Evolutionary conservation across 2,113 vertebrate species (phyloP), one percentile per base, ranked within the genome.

Genomic region (Lampris incognitus): DNA sequence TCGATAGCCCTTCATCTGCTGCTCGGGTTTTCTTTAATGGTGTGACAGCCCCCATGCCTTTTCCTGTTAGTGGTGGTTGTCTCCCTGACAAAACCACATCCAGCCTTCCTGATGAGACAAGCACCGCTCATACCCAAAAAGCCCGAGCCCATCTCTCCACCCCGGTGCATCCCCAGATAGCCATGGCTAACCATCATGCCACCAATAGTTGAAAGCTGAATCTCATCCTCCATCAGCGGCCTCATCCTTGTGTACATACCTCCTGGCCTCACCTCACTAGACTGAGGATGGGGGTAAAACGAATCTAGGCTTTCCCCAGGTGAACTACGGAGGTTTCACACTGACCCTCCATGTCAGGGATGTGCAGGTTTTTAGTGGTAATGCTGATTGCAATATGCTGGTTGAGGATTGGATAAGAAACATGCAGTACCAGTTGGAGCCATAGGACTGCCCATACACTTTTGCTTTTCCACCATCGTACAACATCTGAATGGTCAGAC

Each of bases 391-490:
- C 39, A 62, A 62, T 39, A 62, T 62, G 39, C 59, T 62, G 7
- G 59, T 24, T 24, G 39, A 61, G 39, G 58, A 61, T 10, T 61
- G 58, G 58, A 40, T 24, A 24, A 24, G 24, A 24, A 24, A 24
- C 24, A 24, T 24, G 24, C 24, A 24, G 24, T 24, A 24, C 24
- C 24, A 24, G 24, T 24, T 24, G 24, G 24, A 24, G 24, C 24
- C 24, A 24, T 24, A 24, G 24, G 24, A 24, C 24, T 24, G 24
- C 24, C 24, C 24, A 24, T 24, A 24, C 24, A 0, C 24, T 24
- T 61, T 9, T 2, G 58, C 56, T 80, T 80, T 61, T 44, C 70
- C 6, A 80, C 50, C 2, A 39, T 69, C 5, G 77, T 24, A 51
- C 24, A 0, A 24, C 24, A 24, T 24, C 24, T 24, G 24, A 24